Conservation (phyloP, 2,113 vertebrate genomes). For the Oryctolagus cuniculus region mOryCun1.1 NC_091433.1:14176501-14177000, state of each 20-base stretch:
- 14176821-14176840: neutral
- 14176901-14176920: slow-evolving; percentile 43
- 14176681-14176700: neutral
- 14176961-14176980: slow-evolving; percentile 62
- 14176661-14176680: slow-evolving; percentile 9
- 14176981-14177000: slow-evolving; percentile 81
- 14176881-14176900: slow-evolving; percentile 12
- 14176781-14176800: neutral
- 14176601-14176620: neutral
- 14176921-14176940: slow-evolving; percentile 68
- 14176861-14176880: neutral
- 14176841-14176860: slow-evolving; percentile 40
- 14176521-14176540: neutral
- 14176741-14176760: neutral
- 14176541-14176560: slow-evolving; percentile 15
- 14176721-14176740: neutral
- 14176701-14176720: neutral
- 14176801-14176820: slow-evolving; percentile 3
- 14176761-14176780: neutral
- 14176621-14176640: neutral
- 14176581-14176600: slow-evolving; percentile 23
- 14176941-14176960: slow-evolving; percentile 73
- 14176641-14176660: neutral
- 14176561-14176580: neutral
- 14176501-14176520: slow-evolving; percentile 34